phyloP scores from a whole-genome alignment of 1,140 invertebrate genomes.

The Akabosia matsudoensis region DNA sequence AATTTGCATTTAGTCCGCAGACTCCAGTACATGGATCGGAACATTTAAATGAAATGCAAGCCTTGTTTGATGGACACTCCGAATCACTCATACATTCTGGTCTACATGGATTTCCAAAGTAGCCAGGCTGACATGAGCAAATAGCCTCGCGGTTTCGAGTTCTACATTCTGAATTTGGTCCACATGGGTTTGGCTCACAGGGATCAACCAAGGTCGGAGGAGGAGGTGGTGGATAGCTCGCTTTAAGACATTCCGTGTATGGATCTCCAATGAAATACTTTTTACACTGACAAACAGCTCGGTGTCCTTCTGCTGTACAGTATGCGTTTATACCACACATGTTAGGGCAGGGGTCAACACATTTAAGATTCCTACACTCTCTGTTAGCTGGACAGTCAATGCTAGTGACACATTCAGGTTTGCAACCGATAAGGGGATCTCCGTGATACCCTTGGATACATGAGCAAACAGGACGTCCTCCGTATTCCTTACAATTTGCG shows the following conservation, averaged over 20 bases:
- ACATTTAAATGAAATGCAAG: conserved; percentile 61
- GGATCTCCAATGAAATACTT: conserved; percentile 69
- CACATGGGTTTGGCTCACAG: conserved; percentile 71
- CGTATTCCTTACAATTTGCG: conserved; percentile 11
- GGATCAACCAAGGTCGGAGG: neutral
- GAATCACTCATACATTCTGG: conserved; percentile 64
- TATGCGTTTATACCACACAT: conserved; percentile 52
- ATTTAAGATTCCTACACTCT: conserved; percentile 68
- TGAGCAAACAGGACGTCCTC: conserved; percentile 12
- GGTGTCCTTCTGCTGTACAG: neutral
- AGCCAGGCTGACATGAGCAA: conserved; percentile 83
- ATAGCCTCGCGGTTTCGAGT: conserved; percentile 65
- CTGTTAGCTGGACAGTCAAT: conserved; percentile 64
- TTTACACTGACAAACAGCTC: neutral
- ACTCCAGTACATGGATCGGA: conserved; percentile 55
- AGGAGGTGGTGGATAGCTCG: conserved; percentile 46
- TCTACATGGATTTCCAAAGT: conserved; percentile 75
- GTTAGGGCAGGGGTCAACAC: conserved; percentile 70
- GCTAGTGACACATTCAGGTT: conserved; percentile 45
- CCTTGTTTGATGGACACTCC: conserved; percentile 55
- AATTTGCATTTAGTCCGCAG: conserved; percentile 23
- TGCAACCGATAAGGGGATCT: conserved; percentile 34
- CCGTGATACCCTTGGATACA: conserved; percentile 35
- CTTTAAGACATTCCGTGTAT: conserved; percentile 66
- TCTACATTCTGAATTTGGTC: conserved; percentile 74